A percentile compares a stretch with the other conserved stretches of the same genome.
Conservation (phyloP, 2,888 invertebrate genomes). For the Mellilla xanthometata region DNA sequence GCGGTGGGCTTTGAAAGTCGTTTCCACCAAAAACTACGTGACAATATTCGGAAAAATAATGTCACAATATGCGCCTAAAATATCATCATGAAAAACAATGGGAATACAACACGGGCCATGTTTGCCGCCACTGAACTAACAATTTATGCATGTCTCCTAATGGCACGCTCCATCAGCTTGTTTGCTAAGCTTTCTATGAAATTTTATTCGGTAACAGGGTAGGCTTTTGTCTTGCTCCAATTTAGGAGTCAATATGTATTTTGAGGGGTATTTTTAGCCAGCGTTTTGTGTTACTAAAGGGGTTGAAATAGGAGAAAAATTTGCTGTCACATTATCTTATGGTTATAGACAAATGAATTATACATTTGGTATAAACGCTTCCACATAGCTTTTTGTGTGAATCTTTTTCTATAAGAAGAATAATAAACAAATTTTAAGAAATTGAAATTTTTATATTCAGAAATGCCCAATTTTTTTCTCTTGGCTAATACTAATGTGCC, state of each 20-base stretch:
- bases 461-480: too few relatives aligned
- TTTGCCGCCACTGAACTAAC: constrained; percentile 71
- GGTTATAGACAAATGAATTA: too few relatives aligned
- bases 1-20: too few relatives aligned
- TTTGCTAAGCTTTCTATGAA: constrained; percentile 80
- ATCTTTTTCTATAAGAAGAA: too few relatives aligned
- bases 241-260: constrained; percentile 15
- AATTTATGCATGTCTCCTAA: constrained; percentile 79
- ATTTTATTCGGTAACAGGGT: constrained; percentile 76
- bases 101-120: constrained; percentile 42
- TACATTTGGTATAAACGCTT: too few relatives aligned
- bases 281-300: constrained; percentile 1
- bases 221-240: constrained; percentile 23
- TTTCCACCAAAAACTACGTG: background rate
- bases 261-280: constrained; percentile 6
- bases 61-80: constrained; percentile 17
- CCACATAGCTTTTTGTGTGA: too few relatives aligned
- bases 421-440: too few relatives aligned
- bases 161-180: constrained; percentile 72
- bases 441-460: too few relatives aligned
- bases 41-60: background rate
- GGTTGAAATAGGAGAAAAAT: background rate
- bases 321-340: background rate
- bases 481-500: too few relatives aligned
- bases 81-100: constrained; percentile 43